A percentile compares a stretch with the other conserved stretches of the same genome.
Evolutionary conservation across 2,888 invertebrate species (phyloP).

Genomic region (Netelia fuscicornis): DNA sequence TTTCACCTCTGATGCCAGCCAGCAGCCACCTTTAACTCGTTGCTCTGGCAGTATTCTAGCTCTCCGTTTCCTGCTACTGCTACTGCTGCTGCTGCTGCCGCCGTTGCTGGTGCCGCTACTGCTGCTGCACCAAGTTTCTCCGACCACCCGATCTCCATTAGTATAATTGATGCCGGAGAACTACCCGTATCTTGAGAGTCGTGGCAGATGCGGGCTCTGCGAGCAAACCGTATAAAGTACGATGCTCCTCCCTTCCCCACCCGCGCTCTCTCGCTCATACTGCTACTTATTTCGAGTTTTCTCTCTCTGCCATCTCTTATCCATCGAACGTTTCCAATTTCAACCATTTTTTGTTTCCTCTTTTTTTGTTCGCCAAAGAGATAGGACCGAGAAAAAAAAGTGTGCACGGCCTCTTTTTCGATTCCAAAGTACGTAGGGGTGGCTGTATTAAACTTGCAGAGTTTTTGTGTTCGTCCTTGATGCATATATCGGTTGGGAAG

Average conservation of each 20-base stretch:
- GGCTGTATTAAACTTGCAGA: background rate
- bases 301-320: conserved; percentile 32
- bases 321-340: conserved; percentile 66
- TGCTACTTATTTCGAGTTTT: conserved; percentile 65
- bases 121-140: conserved; percentile 61
- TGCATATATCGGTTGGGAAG: background rate
- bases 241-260: conserved; percentile 64
- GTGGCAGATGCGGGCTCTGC: conserved; percentile 76
- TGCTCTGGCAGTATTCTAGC: conserved; percentile 50
- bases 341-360: background rate
- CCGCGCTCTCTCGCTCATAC: conserved; percentile 33
- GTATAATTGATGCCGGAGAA: conserved; percentile 83
- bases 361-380: background rate
- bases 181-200: conserved; percentile 79
- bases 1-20: conserved; percentile 68
- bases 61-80: conserved; percentile 19
- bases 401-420: background rate
- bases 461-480: background rate
- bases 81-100: conserved; percentile 25
- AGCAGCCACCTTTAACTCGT: conserved; percentile 65
- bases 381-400: background rate
- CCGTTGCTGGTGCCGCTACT: conserved; percentile 31
- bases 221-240: conserved; percentile 69
- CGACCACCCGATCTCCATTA: conserved; percentile 81
- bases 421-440: conserved; percentile 3